A percentile compares a stretch with the other conserved stretches of the same genome.
Conservation (phyloP, 2,113 vertebrate genomes). For the Xerus inauris region DNA sequence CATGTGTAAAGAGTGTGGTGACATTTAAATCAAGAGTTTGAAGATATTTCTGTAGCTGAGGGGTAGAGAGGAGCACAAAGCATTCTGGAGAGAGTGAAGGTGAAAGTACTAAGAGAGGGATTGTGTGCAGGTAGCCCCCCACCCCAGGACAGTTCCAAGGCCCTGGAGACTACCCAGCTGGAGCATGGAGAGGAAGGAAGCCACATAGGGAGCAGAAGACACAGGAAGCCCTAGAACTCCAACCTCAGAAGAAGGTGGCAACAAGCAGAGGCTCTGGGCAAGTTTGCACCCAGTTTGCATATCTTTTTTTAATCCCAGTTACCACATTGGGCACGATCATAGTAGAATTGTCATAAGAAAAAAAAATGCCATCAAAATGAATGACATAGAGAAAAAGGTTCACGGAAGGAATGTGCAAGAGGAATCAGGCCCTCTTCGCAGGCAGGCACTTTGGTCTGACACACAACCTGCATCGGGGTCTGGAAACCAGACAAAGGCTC, state of each 20-base stretch:
- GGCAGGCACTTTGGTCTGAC: neutral
- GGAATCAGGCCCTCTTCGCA: neutral
- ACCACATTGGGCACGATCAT: neutral
- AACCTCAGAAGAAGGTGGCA: neutral
- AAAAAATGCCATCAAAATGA: neutral
- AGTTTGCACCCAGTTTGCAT: neutral
- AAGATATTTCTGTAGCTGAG: neutral
- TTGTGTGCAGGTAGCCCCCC: neutral
- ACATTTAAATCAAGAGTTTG: neutral
- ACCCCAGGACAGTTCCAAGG: neutral
- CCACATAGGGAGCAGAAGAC: neutral
- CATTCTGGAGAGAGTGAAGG: neutral
- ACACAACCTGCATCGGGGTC: neutral
- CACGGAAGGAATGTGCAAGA: neutral
- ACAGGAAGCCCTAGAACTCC: neutral
- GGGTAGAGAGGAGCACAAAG: neutral
- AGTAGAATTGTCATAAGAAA: neutral
- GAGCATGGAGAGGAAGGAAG: neutral
- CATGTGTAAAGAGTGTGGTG: neutral
- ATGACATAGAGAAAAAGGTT: neutral
- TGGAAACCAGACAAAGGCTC: constrained; percentile 28
- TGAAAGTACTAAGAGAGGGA: neutral
- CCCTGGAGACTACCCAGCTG: neutral
- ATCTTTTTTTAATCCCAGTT: neutral
- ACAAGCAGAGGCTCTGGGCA: neutral